Base-by-base conservation (phyloP, 2,888 invertebrate species). In the Allygus modestus region DNA sequence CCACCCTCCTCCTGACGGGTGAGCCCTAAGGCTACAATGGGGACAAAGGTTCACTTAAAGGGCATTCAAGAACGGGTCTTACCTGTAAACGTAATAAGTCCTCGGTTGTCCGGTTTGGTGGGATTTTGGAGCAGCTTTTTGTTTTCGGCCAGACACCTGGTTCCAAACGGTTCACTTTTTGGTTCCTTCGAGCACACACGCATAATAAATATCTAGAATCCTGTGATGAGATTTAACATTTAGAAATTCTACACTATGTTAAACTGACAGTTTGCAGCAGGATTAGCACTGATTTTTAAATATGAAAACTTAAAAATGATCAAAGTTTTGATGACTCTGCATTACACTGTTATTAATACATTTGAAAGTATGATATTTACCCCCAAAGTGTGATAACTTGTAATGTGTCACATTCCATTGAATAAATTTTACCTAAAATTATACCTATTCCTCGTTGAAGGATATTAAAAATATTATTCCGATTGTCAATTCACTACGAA, bases 41-140 rank as follows among this genome's bases (percentile, higher is more conserved):
- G 69, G 71, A 41, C 71, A 71, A 71, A 31, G 31, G 58, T 23
- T 31, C 69, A 69, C 31, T 33, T 26, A 61, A 33, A 2, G 28
- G 61, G 20, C 33, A 69, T 71, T 71, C 37, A 71, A 20, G 26
- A 41, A 28, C 69, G 1, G 31, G 69, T 37, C 71, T 71, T 37
- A 71, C 71, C 71, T 71, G 71, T 71, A 71, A 71, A 71, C 71
- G 71, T 71, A 31, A 61, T 61, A 69, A 69, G 69, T 69, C 69
- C 69, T 4, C 28, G 31, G 31, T 1, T 23, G 33, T 37, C 71
- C 71, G 41, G 71, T 71, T 20, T 20, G 41, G 71, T 71, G 71
- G 31, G 41, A 41, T 71, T 33, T 41, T n/a, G 71, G 37, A 9
- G 26, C 37, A 20, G 37, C 23, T 71, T 71, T 71, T 71, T 71